Evolutionary conservation across 2,888 invertebrate genomes (phyloP).

Genomic region (Phaonia tiefii): DNA sequence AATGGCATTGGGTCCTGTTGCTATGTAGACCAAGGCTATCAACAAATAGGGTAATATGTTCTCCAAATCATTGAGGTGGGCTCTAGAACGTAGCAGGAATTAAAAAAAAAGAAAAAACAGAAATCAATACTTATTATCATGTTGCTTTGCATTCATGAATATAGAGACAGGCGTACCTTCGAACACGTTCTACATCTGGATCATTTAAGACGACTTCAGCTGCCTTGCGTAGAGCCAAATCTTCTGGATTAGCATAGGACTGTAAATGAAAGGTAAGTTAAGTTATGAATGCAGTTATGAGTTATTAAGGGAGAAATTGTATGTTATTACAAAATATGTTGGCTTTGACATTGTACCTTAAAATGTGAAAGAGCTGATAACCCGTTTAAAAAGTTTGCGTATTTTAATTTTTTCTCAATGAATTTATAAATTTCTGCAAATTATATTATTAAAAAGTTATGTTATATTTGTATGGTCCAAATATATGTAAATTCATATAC

Average conservation of each 20-base stretch:
- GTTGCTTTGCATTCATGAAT: background rate
- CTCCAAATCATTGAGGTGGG: constrained; percentile 86
- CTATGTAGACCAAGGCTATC: constrained; percentile 82
- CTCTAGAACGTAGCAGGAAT: constrained; percentile 80
- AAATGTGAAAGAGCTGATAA: too few species aligned
- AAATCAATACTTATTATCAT: background rate
- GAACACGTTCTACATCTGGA: constrained; percentile 82
- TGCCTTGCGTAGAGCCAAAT: constrained; percentile 71
- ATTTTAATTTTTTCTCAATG: too few species aligned
- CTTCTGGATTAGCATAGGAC: constrained; percentile 81
- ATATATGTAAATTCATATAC: too few species aligned
- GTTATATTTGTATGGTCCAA: too few species aligned
- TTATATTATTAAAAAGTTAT: too few species aligned
- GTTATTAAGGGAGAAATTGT: too few species aligned
- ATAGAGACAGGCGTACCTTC: constrained; percentile 76
- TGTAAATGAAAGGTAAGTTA: constrained; percentile 68
- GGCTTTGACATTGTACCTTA: too few species aligned
- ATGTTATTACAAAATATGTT: too few species aligned
- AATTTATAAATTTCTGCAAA: too few species aligned
- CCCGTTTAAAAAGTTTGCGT: too few species aligned
- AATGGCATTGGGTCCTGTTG: constrained; percentile 82
- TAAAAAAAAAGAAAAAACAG: background rate
- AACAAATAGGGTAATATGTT: constrained; percentile 84
- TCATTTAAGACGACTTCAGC: constrained; percentile 78
- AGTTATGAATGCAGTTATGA: too few species aligned